Percentiles rank a stretch among this genome's conserved stretches.
Evolutionary conservation across 1,140 invertebrate genomes (phyloP).

Genomic region (Thalassaphorura encarpata): DNA sequence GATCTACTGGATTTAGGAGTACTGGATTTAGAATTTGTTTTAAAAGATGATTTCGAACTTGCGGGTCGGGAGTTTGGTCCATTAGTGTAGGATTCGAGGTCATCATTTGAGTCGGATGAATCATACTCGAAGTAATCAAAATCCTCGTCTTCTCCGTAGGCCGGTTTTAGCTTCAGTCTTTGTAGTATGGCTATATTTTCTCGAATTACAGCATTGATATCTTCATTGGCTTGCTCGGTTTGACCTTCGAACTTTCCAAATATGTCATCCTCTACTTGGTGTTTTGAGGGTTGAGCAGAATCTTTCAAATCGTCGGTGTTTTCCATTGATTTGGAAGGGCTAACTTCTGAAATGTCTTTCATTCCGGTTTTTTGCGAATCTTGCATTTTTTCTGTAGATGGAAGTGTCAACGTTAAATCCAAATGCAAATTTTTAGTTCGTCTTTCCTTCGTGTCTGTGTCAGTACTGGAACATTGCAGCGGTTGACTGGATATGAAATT

Average conservation of each 20-base stretch:
- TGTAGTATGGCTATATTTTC: slow-evolving; percentile 32
- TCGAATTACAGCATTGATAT: slow-evolving; percentile 29
- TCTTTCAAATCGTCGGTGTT: too few relatives aligned
- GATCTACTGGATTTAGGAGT: not conserved
- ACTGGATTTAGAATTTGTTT: not conserved
- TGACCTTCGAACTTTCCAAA: not conserved
- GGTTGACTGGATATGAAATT: too few relatives aligned
- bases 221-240: slow-evolving; percentile 9
- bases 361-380: too few relatives aligned
- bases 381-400: too few relatives aligned
- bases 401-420: too few relatives aligned
- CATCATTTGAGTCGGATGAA: slow-evolving; percentile 6
- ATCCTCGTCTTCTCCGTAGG: slow-evolving; percentile 19
- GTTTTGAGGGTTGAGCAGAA: too few relatives aligned
- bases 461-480: too few relatives aligned
- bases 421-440: too few relatives aligned
- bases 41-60: not conserved
- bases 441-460: too few relatives aligned
- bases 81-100: not conserved
- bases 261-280: not conserved
- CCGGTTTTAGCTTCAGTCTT: slow-evolving; percentile 31
- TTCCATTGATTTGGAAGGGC: too few relatives aligned
- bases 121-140: slow-evolving; percentile 13
- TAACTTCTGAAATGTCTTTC: too few relatives aligned
- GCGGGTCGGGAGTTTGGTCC: not conserved